Percentiles rank a stretch among this genome's conserved stretches.
These are phyloP conservation scores for Drosophila ercepeae DNA, from an alignment of 1,140 invertebrate species.

Conservation along the genomic window DNA sequence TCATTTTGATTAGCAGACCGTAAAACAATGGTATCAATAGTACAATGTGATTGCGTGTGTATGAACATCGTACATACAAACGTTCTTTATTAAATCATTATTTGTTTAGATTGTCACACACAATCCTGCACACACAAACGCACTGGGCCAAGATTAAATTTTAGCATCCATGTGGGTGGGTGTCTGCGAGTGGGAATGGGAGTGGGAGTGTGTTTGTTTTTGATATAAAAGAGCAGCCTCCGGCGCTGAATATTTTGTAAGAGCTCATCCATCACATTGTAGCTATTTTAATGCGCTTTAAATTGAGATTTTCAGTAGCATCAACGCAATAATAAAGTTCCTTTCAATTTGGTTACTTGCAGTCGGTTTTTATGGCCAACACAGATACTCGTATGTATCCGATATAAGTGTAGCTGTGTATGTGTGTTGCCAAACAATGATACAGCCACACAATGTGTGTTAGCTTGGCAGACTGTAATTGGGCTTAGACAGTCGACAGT, in stretches of 20 bases:
- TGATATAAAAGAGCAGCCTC: constrained; percentile 63
- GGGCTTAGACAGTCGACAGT: constrained; percentile 55
- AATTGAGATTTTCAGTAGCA: constrained; percentile 43
- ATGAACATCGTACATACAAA: constrained; percentile 6
- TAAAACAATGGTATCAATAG: constrained; percentile 75
- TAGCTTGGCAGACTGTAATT: constrained; percentile 54
- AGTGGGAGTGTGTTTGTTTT: constrained; percentile 11
- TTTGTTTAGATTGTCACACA: constrained; percentile 66
- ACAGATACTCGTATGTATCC: background rate
- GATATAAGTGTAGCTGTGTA: background rate
- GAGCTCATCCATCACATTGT: constrained; percentile 47
- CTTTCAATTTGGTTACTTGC: constrained; percentile 53
- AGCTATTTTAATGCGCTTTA: constrained; percentile 49
- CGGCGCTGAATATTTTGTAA: constrained; percentile 21
- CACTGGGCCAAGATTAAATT: constrained; percentile 32
- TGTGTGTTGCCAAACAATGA: constrained; percentile 13
- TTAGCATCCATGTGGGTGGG: constrained; percentile 3
- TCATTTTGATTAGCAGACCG: constrained; percentile 77
- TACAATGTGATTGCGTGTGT: constrained; percentile 62
- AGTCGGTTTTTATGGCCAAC: constrained; percentile 34
- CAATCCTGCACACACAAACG: constrained; percentile 26
- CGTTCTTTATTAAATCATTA: constrained; percentile 72
- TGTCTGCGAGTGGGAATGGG: background rate
- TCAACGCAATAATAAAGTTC: constrained; percentile 41
- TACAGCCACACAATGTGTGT: constrained; percentile 4